Evolutionary conservation across 2,797 vertebrate genomes (phyloP).

Genomic region (Myripristis murdjan): DNA sequence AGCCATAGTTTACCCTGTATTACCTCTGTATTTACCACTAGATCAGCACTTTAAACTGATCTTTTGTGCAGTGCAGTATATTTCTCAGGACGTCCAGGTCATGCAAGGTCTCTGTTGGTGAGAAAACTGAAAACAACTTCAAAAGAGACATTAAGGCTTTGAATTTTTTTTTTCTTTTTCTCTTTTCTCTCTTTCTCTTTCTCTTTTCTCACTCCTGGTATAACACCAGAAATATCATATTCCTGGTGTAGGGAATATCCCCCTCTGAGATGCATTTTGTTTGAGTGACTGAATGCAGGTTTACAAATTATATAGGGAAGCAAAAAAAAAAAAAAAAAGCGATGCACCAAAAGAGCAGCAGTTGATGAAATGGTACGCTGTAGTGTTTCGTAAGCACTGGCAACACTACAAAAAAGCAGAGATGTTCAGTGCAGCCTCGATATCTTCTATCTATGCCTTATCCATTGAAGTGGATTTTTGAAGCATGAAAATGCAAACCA

Average conservation of each 20-base stretch:
- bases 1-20: too few species aligned
- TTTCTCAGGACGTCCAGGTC: too few species aligned
- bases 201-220: too few species aligned
- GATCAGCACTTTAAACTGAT: too few species aligned
- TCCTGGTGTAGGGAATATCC: too few species aligned
- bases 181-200: background rate
- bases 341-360: background rate
- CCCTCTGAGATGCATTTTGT: background rate
- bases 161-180: too few species aligned
- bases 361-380: background rate
- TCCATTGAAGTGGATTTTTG: conserved; percentile 2
- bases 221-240: too few species aligned
- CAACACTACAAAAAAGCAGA: background rate
- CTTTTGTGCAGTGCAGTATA: background rate
- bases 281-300: background rate
- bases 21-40: too few species aligned
- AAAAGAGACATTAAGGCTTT: conserved; percentile 22
- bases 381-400: background rate
- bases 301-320: background rate
- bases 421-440: background rate
- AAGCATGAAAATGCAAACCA: conserved; percentile 14
- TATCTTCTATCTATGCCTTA: background rate
- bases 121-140: conserved; percentile 42
- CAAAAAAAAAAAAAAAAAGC: background rate
- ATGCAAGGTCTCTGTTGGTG: conserved; percentile 19